These are phyloP conservation scores for Patiria miniata DNA, from an alignment of 35 echinoderm and acorn worm genomes.

Conservation along the genomic window DNA sequence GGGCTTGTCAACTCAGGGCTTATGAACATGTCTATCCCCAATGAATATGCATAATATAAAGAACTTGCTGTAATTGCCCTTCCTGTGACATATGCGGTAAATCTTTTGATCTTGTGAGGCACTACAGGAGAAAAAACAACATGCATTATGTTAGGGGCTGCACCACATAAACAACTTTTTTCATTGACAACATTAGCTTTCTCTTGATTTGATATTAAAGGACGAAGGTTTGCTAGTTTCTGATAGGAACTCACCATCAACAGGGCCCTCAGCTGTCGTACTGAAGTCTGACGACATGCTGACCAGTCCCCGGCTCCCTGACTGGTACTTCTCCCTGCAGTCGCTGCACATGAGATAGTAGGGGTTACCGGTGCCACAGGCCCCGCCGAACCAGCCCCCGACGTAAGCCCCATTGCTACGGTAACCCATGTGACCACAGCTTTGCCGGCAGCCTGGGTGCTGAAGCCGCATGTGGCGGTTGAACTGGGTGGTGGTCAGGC, in stretches of 20 bases:
- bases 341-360: conserved; percentile 93
- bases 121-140: too few species aligned
- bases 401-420: conserved; percentile 93
- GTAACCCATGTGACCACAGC: conserved; percentile 95
- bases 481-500: conserved; percentile 66
- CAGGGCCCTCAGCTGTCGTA: conserved; percentile 18
- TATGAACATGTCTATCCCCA: too few species aligned
- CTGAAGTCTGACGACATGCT: conserved; percentile 64
- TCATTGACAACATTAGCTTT: too few species aligned
- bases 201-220: too few species aligned
- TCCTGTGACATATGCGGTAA: too few species aligned
- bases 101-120: too few species aligned
- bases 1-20: too few species aligned
- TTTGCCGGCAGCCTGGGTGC: conserved; percentile 81
- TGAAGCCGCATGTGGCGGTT: conserved; percentile 88
- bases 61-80: too few species aligned
- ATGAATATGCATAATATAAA: too few species aligned
- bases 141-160: too few species aligned
- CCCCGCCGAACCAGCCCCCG: conserved; percentile 92
- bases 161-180: too few species aligned
- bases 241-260: conserved; percentile 29
- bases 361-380: conserved; percentile 85
- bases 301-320: conserved; percentile 56
- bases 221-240: too few species aligned
- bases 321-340: conserved; percentile 79